phyloP scores from a whole-genome alignment of 2,797 vertebrate species.

The Microchirus variegatus region DNA sequence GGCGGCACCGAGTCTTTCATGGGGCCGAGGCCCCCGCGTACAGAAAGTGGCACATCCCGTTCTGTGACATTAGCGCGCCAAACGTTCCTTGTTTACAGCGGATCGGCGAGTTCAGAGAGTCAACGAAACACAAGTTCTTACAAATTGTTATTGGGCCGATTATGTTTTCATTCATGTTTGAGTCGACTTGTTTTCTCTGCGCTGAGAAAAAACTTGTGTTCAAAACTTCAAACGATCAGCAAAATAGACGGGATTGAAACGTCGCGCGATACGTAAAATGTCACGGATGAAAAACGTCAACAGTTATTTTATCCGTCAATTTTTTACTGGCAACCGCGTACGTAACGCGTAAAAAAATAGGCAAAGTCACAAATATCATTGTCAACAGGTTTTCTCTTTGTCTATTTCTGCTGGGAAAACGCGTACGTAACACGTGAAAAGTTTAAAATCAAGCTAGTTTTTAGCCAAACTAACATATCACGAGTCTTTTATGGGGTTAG shows the following conservation, averaged over 20 bases:
- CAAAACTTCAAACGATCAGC: no score
- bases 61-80: slow-evolving; percentile 70
- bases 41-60: slow-evolving; percentile 77
- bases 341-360: slow-evolving; percentile 26
- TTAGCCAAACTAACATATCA: no score
- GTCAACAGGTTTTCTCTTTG: slow-evolving; percentile 6
- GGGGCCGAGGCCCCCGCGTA: slow-evolving; percentile 39
- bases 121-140: slow-evolving; percentile 52
- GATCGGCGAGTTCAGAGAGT: slow-evolving; percentile 55
- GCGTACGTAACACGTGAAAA: no score
- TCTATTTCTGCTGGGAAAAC: no score
- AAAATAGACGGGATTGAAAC: no score
- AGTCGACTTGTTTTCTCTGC: slow-evolving; percentile 51
- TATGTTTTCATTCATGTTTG: slow-evolving; percentile 51
- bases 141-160: slow-evolving; percentile 70
- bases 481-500: no score
- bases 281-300: no score
- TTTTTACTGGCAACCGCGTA: slow-evolving; percentile 32
- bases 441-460: no score
- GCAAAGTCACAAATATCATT: no score
- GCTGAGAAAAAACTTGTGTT: no score
- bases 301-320: no score
- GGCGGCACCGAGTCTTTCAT: slow-evolving; percentile 77
- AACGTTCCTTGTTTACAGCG: slow-evolving; percentile 78
- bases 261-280: no score